A percentile compares a stretch with the other conserved stretches of the same genome.
Evolutionary conservation across 1,140 invertebrate genomes (phyloP).

Genomic region (Apis cerana): DNA sequence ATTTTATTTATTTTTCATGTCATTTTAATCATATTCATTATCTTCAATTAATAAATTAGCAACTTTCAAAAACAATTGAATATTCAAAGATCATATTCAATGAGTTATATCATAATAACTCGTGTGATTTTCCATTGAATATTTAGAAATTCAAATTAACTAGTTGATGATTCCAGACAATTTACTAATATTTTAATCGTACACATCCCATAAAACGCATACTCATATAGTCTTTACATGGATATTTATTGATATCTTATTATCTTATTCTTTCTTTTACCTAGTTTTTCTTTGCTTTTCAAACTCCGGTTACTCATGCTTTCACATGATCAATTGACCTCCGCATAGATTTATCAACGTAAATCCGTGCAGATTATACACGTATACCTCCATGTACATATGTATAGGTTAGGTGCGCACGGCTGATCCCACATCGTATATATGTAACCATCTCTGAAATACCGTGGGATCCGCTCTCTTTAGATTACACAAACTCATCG

Average conservation of each 20-base stretch:
- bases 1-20: too few relatives aligned
- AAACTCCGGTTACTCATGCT: constrained; percentile 35
- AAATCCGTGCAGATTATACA: constrained; percentile 11
- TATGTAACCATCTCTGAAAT: constrained; percentile 20
- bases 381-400: too few relatives aligned
- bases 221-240: not conserved
- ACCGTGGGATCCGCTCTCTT: constrained; percentile 51
- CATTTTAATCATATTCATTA: too few relatives aligned
- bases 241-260: constrained; percentile 5
- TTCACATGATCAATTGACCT: constrained; percentile 57
- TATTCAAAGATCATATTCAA: too few relatives aligned
- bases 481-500: constrained; percentile 47
- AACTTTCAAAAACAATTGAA: too few relatives aligned
- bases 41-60: too few relatives aligned
- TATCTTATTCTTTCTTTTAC: not conserved
- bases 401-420: not conserved
- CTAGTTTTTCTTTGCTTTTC: constrained; percentile 13
- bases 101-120: too few relatives aligned
- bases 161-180: too few relatives aligned
- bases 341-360: constrained; percentile 26
- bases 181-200: not conserved
- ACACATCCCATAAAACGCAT: not conserved
- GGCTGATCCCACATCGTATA: constrained; percentile 30
- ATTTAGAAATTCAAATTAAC: too few relatives aligned
- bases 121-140: too few relatives aligned